Conservation (phyloP, 2,797 vertebrate genomes). For the Danionella dracula region DNA sequence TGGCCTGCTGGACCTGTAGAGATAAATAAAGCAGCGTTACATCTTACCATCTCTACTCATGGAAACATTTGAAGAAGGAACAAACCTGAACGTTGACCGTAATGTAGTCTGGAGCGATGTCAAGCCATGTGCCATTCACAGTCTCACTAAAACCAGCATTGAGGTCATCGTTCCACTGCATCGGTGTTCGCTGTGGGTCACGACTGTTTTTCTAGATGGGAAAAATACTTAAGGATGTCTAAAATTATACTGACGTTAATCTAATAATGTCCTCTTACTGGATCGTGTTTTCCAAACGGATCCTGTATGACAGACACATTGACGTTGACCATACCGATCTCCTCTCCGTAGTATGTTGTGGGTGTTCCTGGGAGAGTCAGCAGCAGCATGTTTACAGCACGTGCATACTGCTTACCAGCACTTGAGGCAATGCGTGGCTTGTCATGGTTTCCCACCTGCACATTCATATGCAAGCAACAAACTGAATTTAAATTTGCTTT, state of each 20-base stretch:
- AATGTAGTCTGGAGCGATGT: constrained; percentile 71
- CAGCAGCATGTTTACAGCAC: constrained; percentile 87
- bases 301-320: constrained; percentile 65
- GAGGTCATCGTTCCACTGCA: constrained; percentile 82
- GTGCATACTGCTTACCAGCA: constrained; percentile 67
- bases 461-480: not conserved
- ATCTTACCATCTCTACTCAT: not conserved
- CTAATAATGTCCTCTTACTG: constrained; percentile 59
- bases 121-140: constrained; percentile 78
- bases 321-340: constrained; percentile 91
- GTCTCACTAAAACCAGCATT: constrained; percentile 82
- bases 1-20: constrained; percentile 71
- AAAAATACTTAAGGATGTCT: not conserved
- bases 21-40: not conserved
- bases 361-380: constrained; percentile 92
- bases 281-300: constrained; percentile 56
- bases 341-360: constrained; percentile 93
- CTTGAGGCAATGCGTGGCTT: constrained; percentile 78
- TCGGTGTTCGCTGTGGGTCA: constrained; percentile 83
- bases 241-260: no score
- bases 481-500: no score
- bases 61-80: not conserved
- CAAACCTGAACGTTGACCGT: constrained; percentile 82
- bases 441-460: constrained; percentile 83
- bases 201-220: constrained; percentile 69